phyloP scores from a whole-genome alignment of 2,888 invertebrate species.

The Minunthozetes semirufus region DNA sequence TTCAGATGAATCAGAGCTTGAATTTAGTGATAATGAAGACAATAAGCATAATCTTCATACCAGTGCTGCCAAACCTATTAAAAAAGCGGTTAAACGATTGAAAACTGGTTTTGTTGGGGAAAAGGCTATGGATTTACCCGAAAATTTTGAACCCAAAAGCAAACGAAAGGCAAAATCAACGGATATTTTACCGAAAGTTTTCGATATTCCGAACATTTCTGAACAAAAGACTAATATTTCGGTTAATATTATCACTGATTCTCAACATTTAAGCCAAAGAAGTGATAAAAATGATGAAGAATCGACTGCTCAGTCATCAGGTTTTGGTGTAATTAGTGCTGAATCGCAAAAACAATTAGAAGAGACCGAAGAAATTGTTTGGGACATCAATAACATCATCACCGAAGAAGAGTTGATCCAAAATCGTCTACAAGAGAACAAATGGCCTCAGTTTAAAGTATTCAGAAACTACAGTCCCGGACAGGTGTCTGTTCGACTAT shows the following conservation, averaged over 20 bases:
- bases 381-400: conserved; percentile 1
- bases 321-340: background rate
- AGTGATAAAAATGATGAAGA: background rate
- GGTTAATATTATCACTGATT: background rate
- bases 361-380: background rate
- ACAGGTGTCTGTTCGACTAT: conserved; percentile 71
- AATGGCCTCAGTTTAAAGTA: conserved; percentile 63
- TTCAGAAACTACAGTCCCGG: conserved; percentile 81
- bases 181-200: background rate
- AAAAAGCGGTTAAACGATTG: background rate
- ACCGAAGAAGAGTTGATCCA: conserved; percentile 15
- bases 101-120: conserved; percentile 30
- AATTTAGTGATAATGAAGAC: background rate
- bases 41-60: background rate
- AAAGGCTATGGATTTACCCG: background rate
- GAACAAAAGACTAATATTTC: background rate
- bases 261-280: background rate
- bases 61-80: background rate
- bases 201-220: background rate
- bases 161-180: background rate
- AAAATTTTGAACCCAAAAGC: background rate
- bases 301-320: background rate
- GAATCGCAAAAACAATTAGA: background rate
- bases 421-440: conserved; percentile 47
- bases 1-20: conserved; percentile 21